phyloP scores from a whole-genome alignment of 1,140 invertebrate species.

The Drosophila serrata region DNA sequence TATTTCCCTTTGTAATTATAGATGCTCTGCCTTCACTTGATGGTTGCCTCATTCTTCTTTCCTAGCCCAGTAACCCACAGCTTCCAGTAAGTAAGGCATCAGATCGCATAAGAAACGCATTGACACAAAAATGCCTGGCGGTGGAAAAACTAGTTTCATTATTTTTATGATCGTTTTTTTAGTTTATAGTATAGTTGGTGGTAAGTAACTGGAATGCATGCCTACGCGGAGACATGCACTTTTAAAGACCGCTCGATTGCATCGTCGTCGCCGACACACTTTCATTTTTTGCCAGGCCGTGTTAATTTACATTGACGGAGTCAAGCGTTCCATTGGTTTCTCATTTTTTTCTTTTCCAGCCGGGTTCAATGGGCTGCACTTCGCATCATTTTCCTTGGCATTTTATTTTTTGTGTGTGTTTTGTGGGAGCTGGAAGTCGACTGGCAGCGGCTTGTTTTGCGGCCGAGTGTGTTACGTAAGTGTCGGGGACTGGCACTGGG shows the following conservation, averaged over 20 bases:
- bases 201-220: conserved; percentile 19
- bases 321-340: conserved; percentile 42
- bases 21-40: background rate
- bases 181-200: background rate
- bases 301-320: conserved; percentile 45
- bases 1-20: background rate
- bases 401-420: conserved; percentile 6
- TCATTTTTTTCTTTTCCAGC: conserved; percentile 14
- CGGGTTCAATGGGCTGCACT: conserved; percentile 35
- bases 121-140: conserved; percentile 7
- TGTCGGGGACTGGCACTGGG: conserved; percentile 32
- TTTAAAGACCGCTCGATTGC: conserved; percentile 31
- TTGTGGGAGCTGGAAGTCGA: conserved; percentile 9
- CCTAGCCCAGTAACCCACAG: conserved; percentile 1
- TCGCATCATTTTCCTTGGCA: conserved; percentile 39
- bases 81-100: conserved; percentile 12
- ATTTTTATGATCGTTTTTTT: conserved; percentile 10
- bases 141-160: conserved; percentile 20
- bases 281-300: conserved; percentile 36
- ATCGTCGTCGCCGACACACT: conserved; percentile 36
- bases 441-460: conserved; percentile 6
- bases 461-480: conserved; percentile 57
- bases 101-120: background rate
- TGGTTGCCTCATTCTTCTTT: background rate
- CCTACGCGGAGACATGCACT: conserved; percentile 40